phyloP scores from a whole-genome alignment of 30 jellyfish, hydroid and myxozoan species.

The Mastigias papua region DNA sequence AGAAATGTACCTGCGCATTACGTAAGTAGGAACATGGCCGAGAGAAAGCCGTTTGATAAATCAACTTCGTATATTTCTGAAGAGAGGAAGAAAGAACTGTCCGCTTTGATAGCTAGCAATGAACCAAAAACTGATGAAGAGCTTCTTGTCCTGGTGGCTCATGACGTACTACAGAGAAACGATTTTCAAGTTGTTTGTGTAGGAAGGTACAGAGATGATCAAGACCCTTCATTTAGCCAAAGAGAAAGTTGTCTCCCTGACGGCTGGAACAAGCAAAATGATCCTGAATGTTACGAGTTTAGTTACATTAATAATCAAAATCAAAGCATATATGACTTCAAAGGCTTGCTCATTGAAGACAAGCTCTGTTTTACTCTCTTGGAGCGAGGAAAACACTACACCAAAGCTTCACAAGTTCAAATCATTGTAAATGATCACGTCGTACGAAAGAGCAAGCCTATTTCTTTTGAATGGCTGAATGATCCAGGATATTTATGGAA shows the following conservation, averaged over 20 bases:
- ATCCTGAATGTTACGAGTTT: conserved; percentile 71
- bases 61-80: conserved; percentile 11
- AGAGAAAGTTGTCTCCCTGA: conserved; percentile 51
- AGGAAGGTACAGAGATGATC: conserved; percentile 12
- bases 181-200: conserved; percentile 26
- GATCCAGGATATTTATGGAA: conserved; percentile 55
- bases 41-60: not conserved
- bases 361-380: conserved; percentile 31
- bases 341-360: conserved; percentile 54
- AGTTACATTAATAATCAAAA: conserved; percentile 17
- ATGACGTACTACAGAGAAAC: conserved; percentile 51
- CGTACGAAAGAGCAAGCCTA: conserved; percentile 39
- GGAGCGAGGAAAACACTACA: conserved; percentile 31
- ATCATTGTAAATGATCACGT: conserved; percentile 27
- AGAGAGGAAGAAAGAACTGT: not conserved
- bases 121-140: conserved; percentile 59
- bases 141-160: conserved; percentile 20
- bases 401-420: conserved; percentile 47
- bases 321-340: not conserved
- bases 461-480: conserved; percentile 38
- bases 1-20: too few species aligned
- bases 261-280: conserved; percentile 59
- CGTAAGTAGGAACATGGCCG: conserved; percentile 50
- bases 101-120: conserved; percentile 2
- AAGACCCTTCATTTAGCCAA: not conserved